Evolutionary conservation across 2,888 invertebrate genomes (phyloP).

Genomic region (Orthonevra nobilis): DNA sequence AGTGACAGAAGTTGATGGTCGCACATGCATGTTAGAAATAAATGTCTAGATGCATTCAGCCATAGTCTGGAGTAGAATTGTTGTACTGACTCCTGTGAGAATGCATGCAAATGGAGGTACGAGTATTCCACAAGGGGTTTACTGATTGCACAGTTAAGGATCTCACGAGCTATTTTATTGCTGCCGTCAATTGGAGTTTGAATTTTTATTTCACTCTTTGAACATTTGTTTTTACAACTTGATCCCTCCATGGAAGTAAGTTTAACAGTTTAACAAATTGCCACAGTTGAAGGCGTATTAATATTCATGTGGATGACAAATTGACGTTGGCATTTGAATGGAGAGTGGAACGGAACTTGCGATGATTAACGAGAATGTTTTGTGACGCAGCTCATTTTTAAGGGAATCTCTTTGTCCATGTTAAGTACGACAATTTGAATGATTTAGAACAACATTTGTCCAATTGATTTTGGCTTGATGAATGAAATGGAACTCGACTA

Average conservation of each 20-base stretch:
- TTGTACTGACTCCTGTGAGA: too few relatives aligned
- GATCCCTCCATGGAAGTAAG: conserved; percentile 2
- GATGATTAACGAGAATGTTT: conserved; percentile 4
- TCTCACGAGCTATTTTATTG: conserved; percentile 44
- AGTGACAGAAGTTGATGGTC: too few relatives aligned
- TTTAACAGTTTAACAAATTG: conserved; percentile 44
- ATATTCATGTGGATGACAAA: conserved; percentile 15
- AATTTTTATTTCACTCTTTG: not conserved
- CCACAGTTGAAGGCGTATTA: conserved; percentile 1
- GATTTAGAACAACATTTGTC: too few relatives aligned
- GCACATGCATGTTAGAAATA: too few relatives aligned
- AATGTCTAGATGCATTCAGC: too few relatives aligned
- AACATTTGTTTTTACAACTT: too few relatives aligned
- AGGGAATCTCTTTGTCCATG: too few relatives aligned
- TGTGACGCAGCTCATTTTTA: too few relatives aligned
- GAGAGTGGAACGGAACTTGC: too few relatives aligned
- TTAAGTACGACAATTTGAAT: too few relatives aligned
- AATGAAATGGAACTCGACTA: too few relatives aligned
- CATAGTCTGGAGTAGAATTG: not conserved
- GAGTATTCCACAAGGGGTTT: conserved; percentile 14
- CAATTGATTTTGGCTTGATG: too few relatives aligned
- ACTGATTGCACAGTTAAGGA: conserved; percentile 34
- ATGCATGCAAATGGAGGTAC: not conserved
- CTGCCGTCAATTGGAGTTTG: conserved; percentile 12
- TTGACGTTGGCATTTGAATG: conserved; percentile 1